A percentile compares a stretch with the other conserved stretches of the same genome.
phyloP scores from a whole-genome alignment of 2,797 vertebrate species.

The Hyperoplus lanceolatus region DNA sequence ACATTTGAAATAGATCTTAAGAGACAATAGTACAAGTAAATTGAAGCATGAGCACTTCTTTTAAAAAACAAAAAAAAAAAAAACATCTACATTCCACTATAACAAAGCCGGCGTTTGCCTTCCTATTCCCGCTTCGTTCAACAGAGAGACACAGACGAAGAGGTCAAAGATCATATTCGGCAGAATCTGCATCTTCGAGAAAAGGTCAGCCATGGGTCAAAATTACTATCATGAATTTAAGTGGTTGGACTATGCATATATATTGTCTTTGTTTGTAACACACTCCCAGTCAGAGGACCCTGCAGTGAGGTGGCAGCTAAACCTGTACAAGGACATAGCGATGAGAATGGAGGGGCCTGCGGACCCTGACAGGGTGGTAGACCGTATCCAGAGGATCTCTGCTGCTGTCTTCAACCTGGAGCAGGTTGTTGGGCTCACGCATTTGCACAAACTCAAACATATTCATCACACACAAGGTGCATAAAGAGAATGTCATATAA shows the following conservation, averaged over 20 bases:
- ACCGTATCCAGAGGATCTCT: constrained; percentile 98
- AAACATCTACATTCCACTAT: not conserved
- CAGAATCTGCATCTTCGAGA: constrained; percentile 96
- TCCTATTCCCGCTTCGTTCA: constrained; percentile 42
- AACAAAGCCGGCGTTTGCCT: not conserved
- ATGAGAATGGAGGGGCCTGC: constrained; percentile 89
- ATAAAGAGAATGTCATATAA: not conserved
- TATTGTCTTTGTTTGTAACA: constrained; percentile 2
- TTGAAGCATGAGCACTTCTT: not conserved
- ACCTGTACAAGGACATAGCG: constrained; percentile 95
- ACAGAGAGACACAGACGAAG: constrained; percentile 97
- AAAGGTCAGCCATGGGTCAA: constrained; percentile 86
- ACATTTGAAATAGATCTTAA: not conserved
- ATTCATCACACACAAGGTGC: not conserved
- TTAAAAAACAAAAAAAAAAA: not conserved
- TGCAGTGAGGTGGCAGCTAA: constrained; percentile 97
- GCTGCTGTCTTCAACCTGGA: constrained; percentile 97
- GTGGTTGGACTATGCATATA: no score
- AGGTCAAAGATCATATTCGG: constrained; percentile 95
- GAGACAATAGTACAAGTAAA: not conserved
- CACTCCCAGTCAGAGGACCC: constrained; percentile 93
- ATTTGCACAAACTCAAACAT: not conserved
- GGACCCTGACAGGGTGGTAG: constrained; percentile 92
- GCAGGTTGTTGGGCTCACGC: constrained; percentile 85
- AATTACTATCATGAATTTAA: not conserved